Evolutionary conservation across 2,797 vertebrate species (phyloP), one percentile per base, ranked within the genome.

Genomic region (Helicolenus hilgendorfi): DNA sequence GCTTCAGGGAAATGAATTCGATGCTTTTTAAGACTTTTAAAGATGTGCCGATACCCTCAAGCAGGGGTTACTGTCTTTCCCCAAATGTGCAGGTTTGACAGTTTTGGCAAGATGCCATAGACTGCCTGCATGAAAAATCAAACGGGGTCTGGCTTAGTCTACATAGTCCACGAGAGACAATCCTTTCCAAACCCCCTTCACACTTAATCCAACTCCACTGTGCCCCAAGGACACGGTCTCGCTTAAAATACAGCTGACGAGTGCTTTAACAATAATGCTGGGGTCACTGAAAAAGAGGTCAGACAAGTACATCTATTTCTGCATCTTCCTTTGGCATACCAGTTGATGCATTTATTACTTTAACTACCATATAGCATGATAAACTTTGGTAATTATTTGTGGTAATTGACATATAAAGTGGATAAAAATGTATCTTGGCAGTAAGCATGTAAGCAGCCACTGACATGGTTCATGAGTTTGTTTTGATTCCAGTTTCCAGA

Each of bases 401-500:
- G 35, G 69, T 71, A 82, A 88, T n/a, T 63, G 22, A 86, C 62
- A 79, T 49, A 59, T 86, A 53, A 77, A 77, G 77, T 81, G 74
- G 68, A 87, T 88, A 84, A 84, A 86, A 79, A 85, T 75, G 36
- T 31, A 27, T 68, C 56, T 81, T 89, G 84, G 74, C 79, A 89
- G 55, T 38, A 49, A 56, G 35, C 15, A 11, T 85, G 70, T 79
- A 86, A 83, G 77, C 84, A 86, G 80, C 87, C 62, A 72, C 82
- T 80, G 72, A 85, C 77, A 86, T 72, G 73, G 77, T 87, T 91
- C 82, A 58, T 89, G 89, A 87, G 71, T 90, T 86, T 90, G 60
- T 92, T 88, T 93, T 90, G 84, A 84, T 85, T 88, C 87, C 76
- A 81, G 81, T 73, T 92, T 93, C 89, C 91, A 94, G 81, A 91